Base-by-base conservation (phyloP, 2,797 vertebrate species). In the Chlorospingus semifuscus region DNA sequence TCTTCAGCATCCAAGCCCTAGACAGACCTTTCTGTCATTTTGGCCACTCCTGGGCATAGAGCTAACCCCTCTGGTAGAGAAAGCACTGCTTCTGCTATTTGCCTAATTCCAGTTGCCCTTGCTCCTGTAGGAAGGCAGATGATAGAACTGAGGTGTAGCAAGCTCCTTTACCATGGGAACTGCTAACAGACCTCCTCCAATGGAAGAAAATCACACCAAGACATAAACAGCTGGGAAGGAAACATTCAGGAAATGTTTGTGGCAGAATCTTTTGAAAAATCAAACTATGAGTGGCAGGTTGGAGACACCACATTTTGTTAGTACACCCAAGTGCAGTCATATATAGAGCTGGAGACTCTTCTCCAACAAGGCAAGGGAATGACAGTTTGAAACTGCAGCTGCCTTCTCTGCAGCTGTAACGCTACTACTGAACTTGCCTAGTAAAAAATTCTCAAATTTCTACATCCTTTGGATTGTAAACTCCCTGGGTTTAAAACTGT, bases 141-240 rank as follows among this genome's bases (percentile, higher is more conserved):
- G 46, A 83, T 2, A n/a, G 9, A 1, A 85, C 11, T 1, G 9
- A 5, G 5, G 23, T 32, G 34, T 12, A 55, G 26, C 0, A 0
- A 47, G 23, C 29, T 59, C 24, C 36, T 72, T 49, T 39, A 47
- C 34, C 3, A 1, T 0, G 1, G 23, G 39, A 47, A 39, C 41
- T 3, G 1, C 20, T 32, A 65, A 42, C 30, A 64, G 39, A 88
- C 15, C 20, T 57, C 10, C 42, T 69, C 49, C 8, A 5, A 37
- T 8, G 24, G 53, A 78, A 88, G 27, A 71, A 83, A 94, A 88
- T 22, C 49, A 63, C 49, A 89, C 34, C 27, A 44, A 55, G 39
- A 56, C n/a, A 64, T 46, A 56, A 93, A 59, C 1, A 11, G 39
- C 19, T 15, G 5, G 34, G 12, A 86, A 65, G 37, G 20, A 82